Evolutionary conservation across 2,797 vertebrate genomes (phyloP).

Genomic region (Poecile montanus): DNA sequence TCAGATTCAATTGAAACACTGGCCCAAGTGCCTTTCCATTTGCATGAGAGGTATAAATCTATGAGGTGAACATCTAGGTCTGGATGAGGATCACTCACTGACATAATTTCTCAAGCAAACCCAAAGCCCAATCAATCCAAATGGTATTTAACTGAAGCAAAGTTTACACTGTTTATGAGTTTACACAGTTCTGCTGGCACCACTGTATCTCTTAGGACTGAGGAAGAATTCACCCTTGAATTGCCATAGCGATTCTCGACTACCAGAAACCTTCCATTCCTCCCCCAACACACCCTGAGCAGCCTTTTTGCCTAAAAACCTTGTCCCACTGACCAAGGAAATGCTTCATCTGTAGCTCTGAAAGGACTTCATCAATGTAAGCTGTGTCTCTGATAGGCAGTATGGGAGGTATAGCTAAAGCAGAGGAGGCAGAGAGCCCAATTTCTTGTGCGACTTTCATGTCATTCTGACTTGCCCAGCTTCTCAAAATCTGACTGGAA

Average conservation of each 20-base stretch:
- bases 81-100: not conserved
- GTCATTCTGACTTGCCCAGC: not conserved
- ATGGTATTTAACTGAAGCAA: not conserved
- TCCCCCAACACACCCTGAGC: not conserved
- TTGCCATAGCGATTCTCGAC: not conserved
- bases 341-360: not conserved
- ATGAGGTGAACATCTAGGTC: not conserved
- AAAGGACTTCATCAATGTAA: not conserved
- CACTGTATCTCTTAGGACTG: not conserved
- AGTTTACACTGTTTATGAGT: conserved; percentile 24
- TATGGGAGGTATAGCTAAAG: not conserved
- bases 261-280: not conserved
- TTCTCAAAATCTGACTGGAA: not conserved
- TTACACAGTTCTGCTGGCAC: conserved; percentile 10
- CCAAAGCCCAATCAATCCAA: not conserved
- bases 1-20: not conserved
- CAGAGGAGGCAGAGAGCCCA: not conserved
- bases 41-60: not conserved
- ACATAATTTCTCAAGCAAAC: not conserved
- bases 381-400: not conserved
- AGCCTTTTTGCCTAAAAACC: not conserved
- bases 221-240: not conserved
- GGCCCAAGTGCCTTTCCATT: not conserved
- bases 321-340: not conserved
- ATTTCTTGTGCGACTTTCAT: not conserved